Evolutionary conservation across 2,888 invertebrate genomes (phyloP).

Genomic region (Trichogramma evanescens): DNA sequence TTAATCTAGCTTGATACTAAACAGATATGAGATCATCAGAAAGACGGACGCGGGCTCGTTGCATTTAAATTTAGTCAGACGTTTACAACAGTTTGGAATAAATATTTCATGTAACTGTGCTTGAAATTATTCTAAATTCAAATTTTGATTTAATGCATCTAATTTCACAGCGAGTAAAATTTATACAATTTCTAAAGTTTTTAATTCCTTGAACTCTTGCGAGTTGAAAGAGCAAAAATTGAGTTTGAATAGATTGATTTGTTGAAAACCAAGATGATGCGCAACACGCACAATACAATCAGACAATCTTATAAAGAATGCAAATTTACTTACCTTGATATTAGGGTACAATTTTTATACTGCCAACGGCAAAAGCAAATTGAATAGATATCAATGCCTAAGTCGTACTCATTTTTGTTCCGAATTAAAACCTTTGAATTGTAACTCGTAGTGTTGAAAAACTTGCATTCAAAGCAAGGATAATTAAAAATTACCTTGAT

Average conservation of each 20-base stretch:
- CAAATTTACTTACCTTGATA: neutral
- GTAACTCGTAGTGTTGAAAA: slow-evolving; percentile 7
- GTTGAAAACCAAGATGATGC: slow-evolving; percentile 1
- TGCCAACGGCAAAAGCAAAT: too few species aligned
- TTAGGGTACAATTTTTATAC: too few species aligned
- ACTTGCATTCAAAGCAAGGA: neutral
- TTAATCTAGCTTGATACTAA: slow-evolving; percentile 39
- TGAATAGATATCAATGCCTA: too few species aligned
- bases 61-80: slow-evolving; percentile 13
- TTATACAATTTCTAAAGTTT: too few species aligned
- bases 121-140: too few species aligned
- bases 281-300: slow-evolving; percentile 22
- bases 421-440: slow-evolving; percentile 11
- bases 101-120: too few species aligned
- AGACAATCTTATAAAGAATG: slow-evolving; percentile 19
- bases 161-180: too few species aligned
- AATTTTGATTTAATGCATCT: too few species aligned
- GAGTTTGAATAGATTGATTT: too few species aligned
- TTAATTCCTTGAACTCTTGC: too few species aligned
- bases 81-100: too few species aligned
- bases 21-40: slow-evolving; percentile 19
- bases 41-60: slow-evolving; percentile 23
- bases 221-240: too few species aligned
- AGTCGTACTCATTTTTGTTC: neutral
- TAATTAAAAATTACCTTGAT: neutral